A percentile compares a stretch with the other conserved stretches of the same genome.
These are phyloP conservation scores for Metridium senile DNA, from an alignment of 92 coral and sea anemone species.

Conservation along the genomic window DNA sequence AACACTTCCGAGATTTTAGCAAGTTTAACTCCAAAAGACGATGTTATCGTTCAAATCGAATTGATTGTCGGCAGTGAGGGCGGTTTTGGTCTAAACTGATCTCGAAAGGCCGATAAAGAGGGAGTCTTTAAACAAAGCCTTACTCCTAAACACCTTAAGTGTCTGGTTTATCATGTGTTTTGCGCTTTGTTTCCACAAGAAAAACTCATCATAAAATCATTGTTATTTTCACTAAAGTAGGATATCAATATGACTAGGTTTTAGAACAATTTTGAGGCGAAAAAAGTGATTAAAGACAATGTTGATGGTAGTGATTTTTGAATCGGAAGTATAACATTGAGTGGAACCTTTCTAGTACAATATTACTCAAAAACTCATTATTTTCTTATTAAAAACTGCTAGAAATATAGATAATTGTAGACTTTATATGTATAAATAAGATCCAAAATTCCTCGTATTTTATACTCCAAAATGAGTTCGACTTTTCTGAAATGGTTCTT, in stretches of 20 bases:
- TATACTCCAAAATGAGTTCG: too few relatives aligned
- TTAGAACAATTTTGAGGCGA: neutral
- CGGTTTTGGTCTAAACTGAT: neutral
- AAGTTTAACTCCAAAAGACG: neutral
- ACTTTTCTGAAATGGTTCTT: too few relatives aligned
- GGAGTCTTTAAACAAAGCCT: conserved; percentile 20
- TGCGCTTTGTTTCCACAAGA: neutral
- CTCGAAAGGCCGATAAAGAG: conserved; percentile 26
- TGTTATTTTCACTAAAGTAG: neutral
- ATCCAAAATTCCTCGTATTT: too few relatives aligned
- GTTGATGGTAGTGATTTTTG: neutral
- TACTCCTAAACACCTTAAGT: conserved; percentile 1
- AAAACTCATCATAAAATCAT: neutral
- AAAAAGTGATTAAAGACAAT: neutral
- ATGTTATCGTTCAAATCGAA: neutral
- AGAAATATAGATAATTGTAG: neutral
- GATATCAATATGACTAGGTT: neutral
- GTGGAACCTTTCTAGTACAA: neutral
- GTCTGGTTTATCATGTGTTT: too few relatives aligned
- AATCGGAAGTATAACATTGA: neutral
- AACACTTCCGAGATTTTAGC: neutral
- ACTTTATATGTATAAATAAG: neutral
- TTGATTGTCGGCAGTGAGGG: neutral
- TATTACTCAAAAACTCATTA: neutral
- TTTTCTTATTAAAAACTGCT: neutral